phyloP scores from a whole-genome alignment of 2,797 vertebrate genomes.

The Phoxinus dragarum region DNA sequence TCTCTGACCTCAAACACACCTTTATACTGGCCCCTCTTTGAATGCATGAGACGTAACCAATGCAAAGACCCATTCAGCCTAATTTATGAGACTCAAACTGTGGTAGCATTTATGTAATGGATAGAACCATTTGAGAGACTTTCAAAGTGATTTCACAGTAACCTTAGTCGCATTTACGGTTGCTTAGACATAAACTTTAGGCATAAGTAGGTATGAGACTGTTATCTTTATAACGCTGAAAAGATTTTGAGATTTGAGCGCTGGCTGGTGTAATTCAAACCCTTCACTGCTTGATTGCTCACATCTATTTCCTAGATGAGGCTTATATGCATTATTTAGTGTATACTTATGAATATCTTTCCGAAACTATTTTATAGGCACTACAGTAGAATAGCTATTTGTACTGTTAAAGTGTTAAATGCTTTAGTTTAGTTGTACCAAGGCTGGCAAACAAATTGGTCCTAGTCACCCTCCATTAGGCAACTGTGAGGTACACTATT shows the following conservation, averaged over 20 bases:
- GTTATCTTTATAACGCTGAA: conserved; percentile 59
- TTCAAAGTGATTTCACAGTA: conserved; percentile 47
- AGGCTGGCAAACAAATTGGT: neutral
- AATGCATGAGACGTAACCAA: neutral
- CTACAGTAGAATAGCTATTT: neutral
- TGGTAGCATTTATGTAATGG: conserved; percentile 6
- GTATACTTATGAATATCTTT: neutral
- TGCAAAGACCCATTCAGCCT: conserved; percentile 13
- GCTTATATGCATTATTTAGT: neutral
- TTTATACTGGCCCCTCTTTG: neutral
- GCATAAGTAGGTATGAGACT: conserved; percentile 29
- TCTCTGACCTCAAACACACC: conserved; percentile 33
- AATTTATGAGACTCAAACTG: conserved; percentile 2
- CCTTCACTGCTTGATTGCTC: conserved; percentile 40
- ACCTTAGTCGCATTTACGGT: conserved; percentile 49
- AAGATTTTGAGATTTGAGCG: conserved; percentile 46
- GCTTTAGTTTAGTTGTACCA: neutral
- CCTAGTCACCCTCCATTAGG: neutral
- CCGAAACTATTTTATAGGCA: neutral
- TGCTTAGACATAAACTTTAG: conserved; percentile 48
- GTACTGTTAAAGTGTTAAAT: neutral
- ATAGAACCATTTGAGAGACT: conserved; percentile 46
- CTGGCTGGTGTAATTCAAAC: conserved; percentile 50
- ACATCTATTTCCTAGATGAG: conserved; percentile 23
- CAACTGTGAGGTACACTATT: neutral